A percentile compares a stretch with the other conserved stretches of the same genome.
Conservation (phyloP, 2,888 invertebrate genomes). For the Iphiclides podalirius region DNA sequence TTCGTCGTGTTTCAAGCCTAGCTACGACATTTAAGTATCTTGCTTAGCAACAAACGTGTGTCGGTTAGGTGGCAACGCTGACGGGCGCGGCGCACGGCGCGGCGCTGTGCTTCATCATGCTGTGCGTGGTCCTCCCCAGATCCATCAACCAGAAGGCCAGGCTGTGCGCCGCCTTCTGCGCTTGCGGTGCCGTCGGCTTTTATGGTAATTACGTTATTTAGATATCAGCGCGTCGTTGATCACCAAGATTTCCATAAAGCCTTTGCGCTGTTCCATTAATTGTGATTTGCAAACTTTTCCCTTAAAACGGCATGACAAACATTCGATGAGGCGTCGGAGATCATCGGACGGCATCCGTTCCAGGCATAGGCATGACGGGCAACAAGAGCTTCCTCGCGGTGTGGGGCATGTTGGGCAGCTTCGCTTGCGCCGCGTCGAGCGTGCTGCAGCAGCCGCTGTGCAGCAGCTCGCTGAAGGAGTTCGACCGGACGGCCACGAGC, state of each 20-base stretch:
- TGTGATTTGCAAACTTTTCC: no score
- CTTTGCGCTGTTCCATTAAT: no score
- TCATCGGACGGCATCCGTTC: no score
- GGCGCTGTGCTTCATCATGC: slow-evolving; percentile 64
- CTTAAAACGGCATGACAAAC: no score
- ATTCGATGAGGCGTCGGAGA: no score
- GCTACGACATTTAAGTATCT: no score
- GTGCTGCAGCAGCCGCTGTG: slow-evolving; percentile 66
- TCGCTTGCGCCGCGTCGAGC: slow-evolving; percentile 58
- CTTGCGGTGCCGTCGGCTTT: slow-evolving; percentile 76
- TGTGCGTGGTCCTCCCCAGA: slow-evolving; percentile 64
- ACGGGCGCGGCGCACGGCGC: slow-evolving; percentile 59
- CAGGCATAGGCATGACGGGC: slow-evolving; percentile 61
- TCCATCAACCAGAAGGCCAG: slow-evolving; percentile 62
- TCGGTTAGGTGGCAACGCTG: slow-evolving; percentile 49
- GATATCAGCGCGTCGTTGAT: no score
- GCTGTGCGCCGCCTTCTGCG: slow-evolving; percentile 65
- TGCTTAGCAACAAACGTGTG: no score
- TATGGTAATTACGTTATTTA: slow-evolving; percentile 76
- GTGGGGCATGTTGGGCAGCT: slow-evolving; percentile 68
- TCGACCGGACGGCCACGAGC: slow-evolving; percentile 68
- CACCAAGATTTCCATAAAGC: no score
- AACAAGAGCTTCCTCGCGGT: slow-evolving; percentile 60
- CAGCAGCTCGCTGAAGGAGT: slow-evolving; percentile 66
- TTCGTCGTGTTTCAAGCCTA: no score